Evolutionary conservation across 2,888 invertebrate genomes (phyloP).

Genomic region (Linnaemya tessellans): DNA sequence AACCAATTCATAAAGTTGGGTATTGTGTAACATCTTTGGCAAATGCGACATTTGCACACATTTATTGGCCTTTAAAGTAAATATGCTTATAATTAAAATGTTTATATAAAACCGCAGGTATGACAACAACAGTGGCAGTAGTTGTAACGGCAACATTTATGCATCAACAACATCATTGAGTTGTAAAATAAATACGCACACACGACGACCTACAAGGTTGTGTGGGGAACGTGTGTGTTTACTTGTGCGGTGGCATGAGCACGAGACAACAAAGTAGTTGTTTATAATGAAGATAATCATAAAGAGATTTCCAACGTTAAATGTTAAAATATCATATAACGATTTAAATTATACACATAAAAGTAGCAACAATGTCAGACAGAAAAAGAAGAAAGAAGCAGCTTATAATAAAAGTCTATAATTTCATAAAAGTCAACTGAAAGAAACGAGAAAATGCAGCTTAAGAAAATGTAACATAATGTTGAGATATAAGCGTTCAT

Average conservation of each 20-base stretch:
- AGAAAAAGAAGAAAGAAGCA: slow-evolving; percentile 7
- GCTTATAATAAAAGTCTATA: slow-evolving; percentile 4
- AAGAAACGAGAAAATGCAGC: background rate
- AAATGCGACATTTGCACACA: slow-evolving; percentile 3
- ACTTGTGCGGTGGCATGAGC: slow-evolving; percentile 9
- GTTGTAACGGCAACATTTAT: slow-evolving; percentile 18
- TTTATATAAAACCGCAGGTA: slow-evolving; percentile 42
- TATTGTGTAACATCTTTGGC: slow-evolving; percentile 15
- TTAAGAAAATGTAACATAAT: background rate
- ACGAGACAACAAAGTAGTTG: slow-evolving; percentile 10
- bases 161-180: slow-evolving; percentile 34
- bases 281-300: slow-evolving; percentile 33
- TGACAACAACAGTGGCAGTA: background rate
- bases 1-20: slow-evolving; percentile 10
- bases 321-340: slow-evolving; percentile 65
- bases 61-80: slow-evolving; percentile 45
- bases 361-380: slow-evolving; percentile 41
- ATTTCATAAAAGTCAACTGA: slow-evolving; percentile 9
- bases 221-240: slow-evolving; percentile 5
- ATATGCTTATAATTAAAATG: slow-evolving; percentile 36
- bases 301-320: slow-evolving; percentile 53
- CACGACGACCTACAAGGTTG: slow-evolving; percentile 27
- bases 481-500: background rate
- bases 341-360: slow-evolving; percentile 56
- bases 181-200: slow-evolving; percentile 27